These are phyloP conservation scores for Pogoniulus pusillus DNA, from an alignment of 2,797 vertebrate species.

Conservation along the genomic window DNA sequence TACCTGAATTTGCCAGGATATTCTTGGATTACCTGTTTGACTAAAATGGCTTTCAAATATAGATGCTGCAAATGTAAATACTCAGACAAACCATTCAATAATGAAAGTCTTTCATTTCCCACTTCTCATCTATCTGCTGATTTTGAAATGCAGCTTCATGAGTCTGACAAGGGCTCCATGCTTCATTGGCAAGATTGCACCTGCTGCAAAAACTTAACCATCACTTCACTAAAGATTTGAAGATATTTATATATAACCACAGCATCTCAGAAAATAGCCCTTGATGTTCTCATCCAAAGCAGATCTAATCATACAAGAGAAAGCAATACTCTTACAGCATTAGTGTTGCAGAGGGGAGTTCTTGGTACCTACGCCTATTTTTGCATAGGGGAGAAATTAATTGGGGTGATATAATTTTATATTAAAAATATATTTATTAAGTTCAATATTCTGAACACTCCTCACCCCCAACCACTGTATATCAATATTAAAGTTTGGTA, in stretches of 20 bases:
- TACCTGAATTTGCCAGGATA: background rate
- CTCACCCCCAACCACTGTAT: too few species aligned
- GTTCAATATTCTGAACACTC: too few species aligned
- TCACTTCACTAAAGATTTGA: background rate
- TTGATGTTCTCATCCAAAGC: background rate
- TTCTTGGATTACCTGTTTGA: conserved; percentile 37
- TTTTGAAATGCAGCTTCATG: conserved; percentile 26
- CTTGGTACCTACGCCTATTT: too few species aligned
- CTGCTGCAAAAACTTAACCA: background rate
- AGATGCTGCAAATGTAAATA: background rate
- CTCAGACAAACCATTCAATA: background rate
- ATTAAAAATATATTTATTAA: too few species aligned
- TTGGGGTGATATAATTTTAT: too few species aligned
- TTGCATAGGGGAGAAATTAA: too few species aligned
- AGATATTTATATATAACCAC: background rate
- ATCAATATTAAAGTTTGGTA: too few species aligned
- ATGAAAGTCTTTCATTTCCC: conserved; percentile 38
- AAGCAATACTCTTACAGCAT: background rate
- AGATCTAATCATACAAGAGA: background rate
- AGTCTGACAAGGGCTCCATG: background rate
- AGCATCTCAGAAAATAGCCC: background rate
- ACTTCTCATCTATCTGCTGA: background rate
- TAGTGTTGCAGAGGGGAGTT: too few species aligned
- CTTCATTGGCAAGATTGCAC: conserved; percentile 3
- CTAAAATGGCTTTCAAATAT: conserved; percentile 15